Percentiles rank a stretch among this genome's conserved stretches.
Evolutionary conservation across 1,140 invertebrate species (phyloP).

Genomic region (Hycleus phaleratus): DNA sequence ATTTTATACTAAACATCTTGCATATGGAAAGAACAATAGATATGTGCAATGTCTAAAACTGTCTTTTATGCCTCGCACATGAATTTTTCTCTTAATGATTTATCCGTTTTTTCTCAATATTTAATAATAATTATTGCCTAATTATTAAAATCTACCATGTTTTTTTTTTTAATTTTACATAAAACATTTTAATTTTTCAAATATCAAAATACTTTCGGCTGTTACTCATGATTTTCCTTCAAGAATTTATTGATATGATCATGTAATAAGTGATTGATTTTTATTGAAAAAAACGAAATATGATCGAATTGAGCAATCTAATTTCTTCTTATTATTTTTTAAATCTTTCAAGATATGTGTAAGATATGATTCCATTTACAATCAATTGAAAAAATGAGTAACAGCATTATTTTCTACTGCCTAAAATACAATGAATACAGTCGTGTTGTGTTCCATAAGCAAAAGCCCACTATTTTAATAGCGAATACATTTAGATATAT

Average conservation of each 20-base stretch:
- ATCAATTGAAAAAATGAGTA: constrained; percentile 18
- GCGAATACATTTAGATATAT: constrained; percentile 29
- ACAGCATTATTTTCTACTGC: constrained; percentile 29
- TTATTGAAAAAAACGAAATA: constrained; percentile 19
- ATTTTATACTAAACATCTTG: constrained; percentile 35
- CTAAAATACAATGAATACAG: constrained; percentile 27
- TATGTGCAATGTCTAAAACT: constrained; percentile 29
- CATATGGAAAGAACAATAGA: constrained; percentile 35
- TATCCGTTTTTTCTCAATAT: constrained; percentile 8
- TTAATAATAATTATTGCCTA: constrained; percentile 18
- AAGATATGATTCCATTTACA: constrained; percentile 17
- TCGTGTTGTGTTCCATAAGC: constrained; percentile 34
- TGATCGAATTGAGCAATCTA: constrained; percentile 23
- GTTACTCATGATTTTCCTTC: constrained; percentile 11
- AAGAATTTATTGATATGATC: too few species aligned
- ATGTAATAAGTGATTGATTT: background rate
- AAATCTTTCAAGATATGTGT: constrained; percentile 10
- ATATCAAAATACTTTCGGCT: constrained; percentile 25
- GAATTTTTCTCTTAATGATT: background rate
- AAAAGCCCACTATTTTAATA: constrained; percentile 29
- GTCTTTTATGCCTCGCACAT: constrained; percentile 21
- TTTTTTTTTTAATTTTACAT: constrained; percentile 7
- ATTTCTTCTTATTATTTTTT: background rate
- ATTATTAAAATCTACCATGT: constrained; percentile 12
- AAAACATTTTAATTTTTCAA: constrained; percentile 19